Conservation (phyloP, 2,113 vertebrate genomes). For the Rostratula benghalensis region DNA sequence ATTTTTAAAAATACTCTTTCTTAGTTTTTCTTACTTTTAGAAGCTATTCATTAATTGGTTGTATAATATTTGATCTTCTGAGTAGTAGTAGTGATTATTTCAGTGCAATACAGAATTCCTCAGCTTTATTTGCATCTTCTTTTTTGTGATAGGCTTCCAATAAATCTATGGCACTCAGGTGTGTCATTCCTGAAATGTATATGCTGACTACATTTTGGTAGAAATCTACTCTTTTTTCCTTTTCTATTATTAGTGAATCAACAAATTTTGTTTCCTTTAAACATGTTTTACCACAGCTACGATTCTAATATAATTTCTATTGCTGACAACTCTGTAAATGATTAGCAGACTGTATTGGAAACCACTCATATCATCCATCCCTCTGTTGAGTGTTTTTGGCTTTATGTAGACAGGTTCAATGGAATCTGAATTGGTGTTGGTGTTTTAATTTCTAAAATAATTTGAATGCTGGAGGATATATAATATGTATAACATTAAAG, state of each 20-base stretch:
- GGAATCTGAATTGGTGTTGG: not conserved
- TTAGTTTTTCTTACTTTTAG: not conserved
- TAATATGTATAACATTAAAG: not conserved
- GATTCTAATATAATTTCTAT: not conserved
- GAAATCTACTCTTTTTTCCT: not conserved
- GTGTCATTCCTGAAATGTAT: not conserved
- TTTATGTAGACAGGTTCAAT: not conserved
- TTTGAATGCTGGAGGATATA: not conserved
- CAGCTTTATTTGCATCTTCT: not conserved
- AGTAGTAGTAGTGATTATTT: not conserved
- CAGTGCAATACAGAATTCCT: not conserved
- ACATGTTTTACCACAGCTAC: not conserved
- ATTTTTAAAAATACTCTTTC: not conserved
- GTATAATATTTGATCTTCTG: not conserved
- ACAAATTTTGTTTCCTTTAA: not conserved
- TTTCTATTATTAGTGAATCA: not conserved
- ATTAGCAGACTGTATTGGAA: not conserved
- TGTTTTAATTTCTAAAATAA: not conserved
- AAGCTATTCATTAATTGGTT: not conserved
- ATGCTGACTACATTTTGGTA: not conserved
- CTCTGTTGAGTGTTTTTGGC: not conserved
- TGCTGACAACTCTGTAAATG: not conserved
- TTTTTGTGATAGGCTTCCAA: not conserved
- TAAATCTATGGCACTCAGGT: not conserved
- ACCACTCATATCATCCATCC: not conserved